Base-by-base conservation (phyloP, 1,140 invertebrate genomes). In the Lanistes nyassanus region DNA sequence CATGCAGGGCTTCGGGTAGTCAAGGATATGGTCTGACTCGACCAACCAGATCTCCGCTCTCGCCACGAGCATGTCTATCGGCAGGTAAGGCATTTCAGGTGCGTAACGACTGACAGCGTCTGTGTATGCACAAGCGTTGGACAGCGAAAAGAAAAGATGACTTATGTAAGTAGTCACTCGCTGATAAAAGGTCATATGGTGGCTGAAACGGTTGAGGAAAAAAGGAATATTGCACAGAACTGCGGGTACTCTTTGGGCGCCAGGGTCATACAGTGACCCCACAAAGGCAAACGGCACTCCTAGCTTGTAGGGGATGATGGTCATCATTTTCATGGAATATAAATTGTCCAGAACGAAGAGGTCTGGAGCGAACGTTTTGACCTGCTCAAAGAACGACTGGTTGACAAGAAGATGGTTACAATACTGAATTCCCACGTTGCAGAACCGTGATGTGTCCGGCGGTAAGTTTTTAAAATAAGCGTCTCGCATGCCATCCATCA, bases 11-110 rank as follows among this genome's bases (percentile, higher is more conserved):
- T 58, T 70, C 2, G 79, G 58, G 56, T 74, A 80, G 53, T 82
- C 78, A 16, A 83, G 39, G 16, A 81, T 47, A n/a, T 77, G 36
- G 65, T 83, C 81, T 11, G 37, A 36, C n/a, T 82, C 79, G 23
- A 78, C 16, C 13, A 84, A 36, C 58, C 75, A 73, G 23, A 83
- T 64, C 31, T 76, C 65, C 23, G 76, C 73, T 56, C 76, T 73
- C 5, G 34, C 39, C 19, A 60, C 56, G 3, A 79, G 36, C 53
- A 76, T 53, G 13, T 69, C 55, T 5, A 78, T 53, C 9, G 60
- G 42, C 21, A 73, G 60, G 21, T 74, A 34, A 0, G 79, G 75
- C 53, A 66, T 75, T 36, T 78, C 69, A 2, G 78, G 77, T 7
- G 77, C 77, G 39, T 64, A 76, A n/a, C 7, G 29, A 3, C 56